These are phyloP conservation scores for Acropora yongei DNA, from an alignment of 64 coral and sea anemone species.

Conservation along the genomic window DNA sequence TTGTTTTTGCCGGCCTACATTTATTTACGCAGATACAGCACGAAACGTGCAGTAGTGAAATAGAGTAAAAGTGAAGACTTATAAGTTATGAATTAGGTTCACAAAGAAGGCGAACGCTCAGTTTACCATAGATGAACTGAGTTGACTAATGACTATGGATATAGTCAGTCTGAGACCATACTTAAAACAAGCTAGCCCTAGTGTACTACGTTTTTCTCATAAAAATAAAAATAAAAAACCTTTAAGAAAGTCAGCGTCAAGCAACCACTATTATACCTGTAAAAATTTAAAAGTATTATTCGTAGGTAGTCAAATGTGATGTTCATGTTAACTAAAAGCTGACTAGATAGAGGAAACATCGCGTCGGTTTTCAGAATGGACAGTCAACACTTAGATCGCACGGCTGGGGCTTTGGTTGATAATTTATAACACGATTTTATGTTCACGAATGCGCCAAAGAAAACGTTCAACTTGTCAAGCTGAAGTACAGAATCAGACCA, in stretches of 20 bases:
- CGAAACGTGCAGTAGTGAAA: slow-evolving; percentile 2
- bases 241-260: slow-evolving; percentile 8
- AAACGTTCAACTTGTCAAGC: too few relatives aligned
- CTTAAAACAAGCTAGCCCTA: slow-evolving; percentile 4
- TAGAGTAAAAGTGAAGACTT: slow-evolving; percentile 16
- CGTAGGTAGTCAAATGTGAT: slow-evolving; percentile 7
- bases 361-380: slow-evolving; percentile 10
- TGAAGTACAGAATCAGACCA: too few relatives aligned
- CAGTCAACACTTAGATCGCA: slow-evolving; percentile 5
- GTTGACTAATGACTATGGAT: slow-evolving; percentile 3
- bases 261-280: slow-evolving; percentile 19
- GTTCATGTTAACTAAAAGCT: slow-evolving; percentile 16
- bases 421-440: not conserved
- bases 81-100: slow-evolving; percentile 13
- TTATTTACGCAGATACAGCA: slow-evolving; percentile 12
- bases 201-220: slow-evolving; percentile 3
- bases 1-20: slow-evolving; percentile 3
- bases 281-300: slow-evolving; percentile 10
- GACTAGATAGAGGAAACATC: slow-evolving; percentile 9
- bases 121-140: slow-evolving; percentile 15
- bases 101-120: slow-evolving; percentile 18
- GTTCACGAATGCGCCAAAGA: too few relatives aligned
- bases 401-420: not conserved
- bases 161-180: slow-evolving; percentile 11
- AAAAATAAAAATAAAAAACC: slow-evolving; percentile 10